Conservation (phyloP, 2,113 vertebrate genomes). For the Steatornis caripensis region DNA sequence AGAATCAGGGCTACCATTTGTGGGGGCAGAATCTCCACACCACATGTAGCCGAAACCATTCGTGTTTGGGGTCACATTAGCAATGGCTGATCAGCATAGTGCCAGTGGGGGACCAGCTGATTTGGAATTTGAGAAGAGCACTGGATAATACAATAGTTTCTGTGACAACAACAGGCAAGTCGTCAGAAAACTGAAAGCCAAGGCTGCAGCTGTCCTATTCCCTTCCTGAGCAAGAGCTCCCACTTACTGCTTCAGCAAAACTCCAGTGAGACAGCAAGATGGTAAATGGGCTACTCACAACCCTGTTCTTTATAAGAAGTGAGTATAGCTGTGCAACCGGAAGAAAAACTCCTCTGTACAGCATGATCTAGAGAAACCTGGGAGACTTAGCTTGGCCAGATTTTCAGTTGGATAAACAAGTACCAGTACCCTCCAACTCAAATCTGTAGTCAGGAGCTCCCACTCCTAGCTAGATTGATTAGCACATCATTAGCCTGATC, state of each 20-base stretch:
- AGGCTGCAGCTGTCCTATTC: neutral
- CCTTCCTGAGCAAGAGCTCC: neutral
- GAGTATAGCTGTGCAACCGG: neutral
- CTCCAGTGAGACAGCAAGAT: neutral
- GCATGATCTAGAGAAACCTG: neutral
- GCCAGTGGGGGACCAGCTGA: neutral
- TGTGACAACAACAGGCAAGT: neutral
- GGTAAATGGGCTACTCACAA: neutral
- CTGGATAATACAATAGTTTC: neutral
- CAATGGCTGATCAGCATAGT: neutral
- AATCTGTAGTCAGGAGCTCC: neutral
- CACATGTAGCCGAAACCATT: neutral
- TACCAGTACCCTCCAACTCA: neutral
- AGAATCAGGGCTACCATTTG: neutral
- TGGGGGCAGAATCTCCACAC: neutral
- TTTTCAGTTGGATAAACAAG: neutral
- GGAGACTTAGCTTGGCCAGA: neutral
- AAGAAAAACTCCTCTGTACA: neutral
- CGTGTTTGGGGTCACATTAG: neutral
- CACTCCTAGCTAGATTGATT: neutral
- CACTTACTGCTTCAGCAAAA: neutral
- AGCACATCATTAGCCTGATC: neutral
- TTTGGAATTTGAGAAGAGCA: neutral
- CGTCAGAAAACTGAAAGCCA: neutral
- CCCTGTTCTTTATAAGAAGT: neutral